These are phyloP conservation scores for Axis porcinus DNA, from an alignment of 2,113 vertebrate genomes.

Conservation along the genomic window DNA sequence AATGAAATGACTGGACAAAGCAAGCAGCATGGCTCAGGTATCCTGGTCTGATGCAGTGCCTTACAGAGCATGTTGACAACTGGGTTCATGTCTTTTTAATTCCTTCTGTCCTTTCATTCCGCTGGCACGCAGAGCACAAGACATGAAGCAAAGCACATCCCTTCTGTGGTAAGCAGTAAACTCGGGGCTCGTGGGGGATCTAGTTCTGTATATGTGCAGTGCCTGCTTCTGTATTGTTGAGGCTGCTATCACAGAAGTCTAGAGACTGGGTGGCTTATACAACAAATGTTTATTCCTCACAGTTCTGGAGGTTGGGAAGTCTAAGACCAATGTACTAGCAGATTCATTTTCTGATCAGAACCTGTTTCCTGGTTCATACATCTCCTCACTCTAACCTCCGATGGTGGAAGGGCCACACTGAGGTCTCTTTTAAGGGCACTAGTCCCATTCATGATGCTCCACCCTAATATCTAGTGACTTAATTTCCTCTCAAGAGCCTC, in stretches of 20 bases:
- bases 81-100: not conserved
- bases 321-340: not conserved
- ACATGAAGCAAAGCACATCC: not conserved
- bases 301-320: not conserved
- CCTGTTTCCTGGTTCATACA: not conserved
- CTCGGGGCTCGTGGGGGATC: accelerated
- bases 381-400: not conserved
- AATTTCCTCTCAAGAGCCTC: not conserved
- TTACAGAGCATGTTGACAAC: not conserved
- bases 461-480: not conserved
- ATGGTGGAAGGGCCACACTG: not conserved
- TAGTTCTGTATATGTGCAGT: not conserved
- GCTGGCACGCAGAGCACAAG: accelerated
- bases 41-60: not conserved
- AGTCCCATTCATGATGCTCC: not conserved
- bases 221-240: not conserved
- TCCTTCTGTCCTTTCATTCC: not conserved
- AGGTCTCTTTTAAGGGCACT: not conserved
- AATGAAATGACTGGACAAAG: no score
- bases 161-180: not conserved
- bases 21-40: not conserved
- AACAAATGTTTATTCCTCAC: not conserved
- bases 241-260: not conserved
- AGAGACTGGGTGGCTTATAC: not conserved
- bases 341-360: not conserved